Evolutionary conservation across 2,113 vertebrate genomes (phyloP).

Genomic region (Phalacrocorax brasilianus): DNA sequence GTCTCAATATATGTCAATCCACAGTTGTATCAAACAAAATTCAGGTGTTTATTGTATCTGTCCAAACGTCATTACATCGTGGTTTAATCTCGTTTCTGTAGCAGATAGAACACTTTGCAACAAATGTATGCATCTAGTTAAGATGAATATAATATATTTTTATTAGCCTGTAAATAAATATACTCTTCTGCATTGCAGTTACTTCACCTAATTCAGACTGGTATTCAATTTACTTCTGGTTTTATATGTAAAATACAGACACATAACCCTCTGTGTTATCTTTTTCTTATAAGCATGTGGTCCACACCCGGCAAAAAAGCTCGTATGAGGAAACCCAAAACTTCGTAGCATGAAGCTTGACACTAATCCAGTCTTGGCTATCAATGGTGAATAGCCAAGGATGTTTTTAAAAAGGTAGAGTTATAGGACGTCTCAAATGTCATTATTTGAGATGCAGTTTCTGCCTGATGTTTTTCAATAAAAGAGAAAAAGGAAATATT

Average conservation of each 20-base stretch:
- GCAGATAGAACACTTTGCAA: slow-evolving; percentile 38
- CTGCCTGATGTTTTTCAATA: neutral
- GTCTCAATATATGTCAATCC: neutral
- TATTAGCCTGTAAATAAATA: slow-evolving; percentile 73
- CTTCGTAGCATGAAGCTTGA: neutral
- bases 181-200: slow-evolving; percentile 57
- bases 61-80: neutral
- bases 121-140: slow-evolving; percentile 47
- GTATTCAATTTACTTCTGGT: neutral
- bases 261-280: neutral
- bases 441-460: neutral
- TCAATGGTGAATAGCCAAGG: neutral
- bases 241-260: neutral
- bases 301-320: neutral
- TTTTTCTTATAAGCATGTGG: neutral
- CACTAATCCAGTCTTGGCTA: neutral
- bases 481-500: neutral
- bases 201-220: slow-evolving; percentile 42
- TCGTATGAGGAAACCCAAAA: neutral
- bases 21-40: slow-evolving; percentile 13
- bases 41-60: slow-evolving; percentile 41
- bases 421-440: neutral
- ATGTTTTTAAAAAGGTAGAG: neutral
- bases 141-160: slow-evolving; percentile 64
- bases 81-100: neutral